phyloP scores from a whole-genome alignment of 2,113 vertebrate genomes.

The Chelonoidis abingdonii region DNA sequence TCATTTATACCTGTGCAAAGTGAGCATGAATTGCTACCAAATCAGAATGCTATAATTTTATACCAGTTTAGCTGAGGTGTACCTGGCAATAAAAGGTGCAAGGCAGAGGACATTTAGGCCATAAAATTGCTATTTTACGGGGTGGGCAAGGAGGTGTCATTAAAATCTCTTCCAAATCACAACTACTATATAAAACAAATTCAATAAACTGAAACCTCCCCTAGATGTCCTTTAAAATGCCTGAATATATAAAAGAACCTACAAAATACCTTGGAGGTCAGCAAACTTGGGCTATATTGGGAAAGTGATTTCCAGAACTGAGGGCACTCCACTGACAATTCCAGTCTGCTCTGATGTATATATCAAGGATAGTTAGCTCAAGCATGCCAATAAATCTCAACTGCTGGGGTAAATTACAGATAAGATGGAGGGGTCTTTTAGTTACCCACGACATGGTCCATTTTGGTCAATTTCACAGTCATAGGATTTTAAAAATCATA shows the following conservation, averaged over 20 bases:
- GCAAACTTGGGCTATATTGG: background rate
- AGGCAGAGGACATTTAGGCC: constrained; percentile 16
- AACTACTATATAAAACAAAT: background rate
- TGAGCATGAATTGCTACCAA: background rate
- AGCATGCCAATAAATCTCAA: background rate
- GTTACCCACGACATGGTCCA: background rate
- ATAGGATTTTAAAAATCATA: too few relatives aligned
- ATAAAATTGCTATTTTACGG: background rate
- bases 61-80: background rate
- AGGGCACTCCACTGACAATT: fast-evolving
- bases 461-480: too few relatives aligned
- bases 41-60: background rate
- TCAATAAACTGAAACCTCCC: constrained; percentile 31
- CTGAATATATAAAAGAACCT: background rate
- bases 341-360: background rate
- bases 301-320: background rate
- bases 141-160: constrained; percentile 6
- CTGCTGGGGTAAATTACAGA: background rate
- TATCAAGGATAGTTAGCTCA: background rate
- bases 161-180: constrained; percentile 22
- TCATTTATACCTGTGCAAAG: background rate
- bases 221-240: constrained; percentile 7
- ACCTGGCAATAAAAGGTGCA: constrained; percentile 31
- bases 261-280: background rate
- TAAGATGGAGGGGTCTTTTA: fast-evolving